Evolutionary conservation across 2,797 vertebrate species (phyloP).

Genomic region (Gastrophryne carolinensis): DNA sequence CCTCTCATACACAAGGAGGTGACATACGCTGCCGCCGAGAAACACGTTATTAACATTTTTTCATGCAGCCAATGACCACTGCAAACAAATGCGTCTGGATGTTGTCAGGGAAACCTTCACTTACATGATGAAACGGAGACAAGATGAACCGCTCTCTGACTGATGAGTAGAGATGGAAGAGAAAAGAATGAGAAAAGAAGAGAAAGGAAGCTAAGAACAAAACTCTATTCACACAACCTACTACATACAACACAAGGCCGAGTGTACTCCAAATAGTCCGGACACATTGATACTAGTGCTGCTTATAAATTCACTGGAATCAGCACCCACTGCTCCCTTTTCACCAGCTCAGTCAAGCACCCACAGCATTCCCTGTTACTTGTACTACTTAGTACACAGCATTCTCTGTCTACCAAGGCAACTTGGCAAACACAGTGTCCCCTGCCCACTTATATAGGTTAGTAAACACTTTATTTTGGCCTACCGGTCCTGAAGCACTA

Average conservation of each 20-base stretch:
- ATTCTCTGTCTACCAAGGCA: not conserved
- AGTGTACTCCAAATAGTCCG: no score
- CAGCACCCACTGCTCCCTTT: not conserved
- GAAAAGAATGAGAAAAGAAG: not conserved
- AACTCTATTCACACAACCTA: not conserved
- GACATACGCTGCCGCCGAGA: not conserved
- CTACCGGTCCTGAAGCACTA: no score
- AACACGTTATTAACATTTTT: not conserved
- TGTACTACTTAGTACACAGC: no score
- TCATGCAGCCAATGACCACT: conserved; percentile 5
- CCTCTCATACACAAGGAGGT: not conserved
- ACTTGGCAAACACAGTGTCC: not conserved
- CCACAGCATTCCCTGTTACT: not conserved
- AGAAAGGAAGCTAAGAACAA: conserved; percentile 1
- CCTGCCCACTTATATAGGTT: not conserved
- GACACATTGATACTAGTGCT: no score
- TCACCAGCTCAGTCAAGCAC: not conserved
- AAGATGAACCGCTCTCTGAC: conserved; percentile 13
- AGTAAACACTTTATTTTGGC: no score
- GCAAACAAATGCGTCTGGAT: conserved; percentile 12
- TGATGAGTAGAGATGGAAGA: not conserved
- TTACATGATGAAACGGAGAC: not conserved
- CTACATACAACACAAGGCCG: not conserved
- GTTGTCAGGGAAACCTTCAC: conserved; percentile 25
- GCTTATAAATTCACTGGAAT: no score